phyloP scores from a whole-genome alignment of 2,113 vertebrate genomes.

The Anoura caudifer region DNA sequence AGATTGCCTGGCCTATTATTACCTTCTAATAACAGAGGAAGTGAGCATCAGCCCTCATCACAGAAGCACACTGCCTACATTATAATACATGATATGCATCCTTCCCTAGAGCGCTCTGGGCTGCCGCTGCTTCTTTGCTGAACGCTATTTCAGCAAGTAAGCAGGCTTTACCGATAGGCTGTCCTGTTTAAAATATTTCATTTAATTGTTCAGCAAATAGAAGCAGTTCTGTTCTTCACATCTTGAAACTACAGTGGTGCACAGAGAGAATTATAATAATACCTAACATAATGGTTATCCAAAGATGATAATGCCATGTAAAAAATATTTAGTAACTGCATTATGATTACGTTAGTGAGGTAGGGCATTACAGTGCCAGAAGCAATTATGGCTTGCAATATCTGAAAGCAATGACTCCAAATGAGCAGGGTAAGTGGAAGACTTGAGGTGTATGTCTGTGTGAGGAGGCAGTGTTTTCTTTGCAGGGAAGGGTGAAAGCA shows the following conservation, averaged over 20 bases:
- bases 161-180: slow-evolving; percentile 17
- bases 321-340: slow-evolving; percentile 73
- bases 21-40: slow-evolving; percentile 55
- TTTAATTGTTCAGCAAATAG: slow-evolving; percentile 50
- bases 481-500: neutral
- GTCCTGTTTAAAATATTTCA: slow-evolving; percentile 40
- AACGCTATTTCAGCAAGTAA: neutral
- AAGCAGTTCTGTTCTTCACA: slow-evolving; percentile 28
- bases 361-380: slow-evolving; percentile 57
- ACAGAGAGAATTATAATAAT: slow-evolving; percentile 46
- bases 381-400: slow-evolving; percentile 67
- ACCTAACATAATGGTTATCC: slow-evolving; percentile 48
- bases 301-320: slow-evolving; percentile 45
- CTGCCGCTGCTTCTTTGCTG: slow-evolving; percentile 27
- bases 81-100: neutral
- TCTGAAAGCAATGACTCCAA: slow-evolving; percentile 40
- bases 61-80: slow-evolving; percentile 23
- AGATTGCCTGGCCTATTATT: slow-evolving; percentile 6
- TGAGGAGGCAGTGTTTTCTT: neutral
- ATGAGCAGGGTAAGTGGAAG: neutral
- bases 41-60: slow-evolving; percentile 53
- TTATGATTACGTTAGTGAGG: slow-evolving; percentile 55
- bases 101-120: neutral
- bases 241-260: slow-evolving; percentile 42
- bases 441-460: neutral